Conservation (phyloP, 2,797 vertebrate genomes). For the Spinus pinus region DNA sequence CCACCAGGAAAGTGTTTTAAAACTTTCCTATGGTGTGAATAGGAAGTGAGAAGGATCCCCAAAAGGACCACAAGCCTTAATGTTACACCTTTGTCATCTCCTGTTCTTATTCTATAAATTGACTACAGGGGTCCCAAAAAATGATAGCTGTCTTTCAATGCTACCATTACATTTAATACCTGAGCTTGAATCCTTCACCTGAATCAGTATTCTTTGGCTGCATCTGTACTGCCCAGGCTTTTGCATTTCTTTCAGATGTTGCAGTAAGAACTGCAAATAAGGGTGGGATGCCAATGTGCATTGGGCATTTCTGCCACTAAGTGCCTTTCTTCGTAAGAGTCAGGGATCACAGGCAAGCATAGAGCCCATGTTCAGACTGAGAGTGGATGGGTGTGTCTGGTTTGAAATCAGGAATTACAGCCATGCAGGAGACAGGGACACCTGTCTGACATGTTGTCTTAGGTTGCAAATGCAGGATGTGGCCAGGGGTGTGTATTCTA, state of each 20-base stretch:
- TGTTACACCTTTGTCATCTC: neutral
- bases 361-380: neutral
- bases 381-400: neutral
- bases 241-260: neutral
- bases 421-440: neutral
- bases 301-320: accelerated
- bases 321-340: neutral
- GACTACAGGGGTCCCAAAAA: neutral
- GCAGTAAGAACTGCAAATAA: neutral
- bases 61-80: neutral
- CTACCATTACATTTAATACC: neutral
- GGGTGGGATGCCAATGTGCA: neutral
- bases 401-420: neutral
- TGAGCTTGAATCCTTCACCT: neutral
- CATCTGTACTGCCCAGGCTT: neutral
- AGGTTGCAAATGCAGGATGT: neutral
- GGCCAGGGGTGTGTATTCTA: neutral
- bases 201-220: neutral
- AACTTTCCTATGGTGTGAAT: accelerated
- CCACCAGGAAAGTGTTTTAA: neutral
- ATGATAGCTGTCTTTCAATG: neutral
- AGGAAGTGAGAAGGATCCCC: neutral
- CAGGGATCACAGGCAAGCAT: accelerated
- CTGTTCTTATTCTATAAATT: neutral
- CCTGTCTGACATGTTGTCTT: neutral